These are phyloP conservation scores for Dendrophyllia cribrosa DNA, from an alignment of 64 coral and sea anemone species.

Conservation along the genomic window DNA sequence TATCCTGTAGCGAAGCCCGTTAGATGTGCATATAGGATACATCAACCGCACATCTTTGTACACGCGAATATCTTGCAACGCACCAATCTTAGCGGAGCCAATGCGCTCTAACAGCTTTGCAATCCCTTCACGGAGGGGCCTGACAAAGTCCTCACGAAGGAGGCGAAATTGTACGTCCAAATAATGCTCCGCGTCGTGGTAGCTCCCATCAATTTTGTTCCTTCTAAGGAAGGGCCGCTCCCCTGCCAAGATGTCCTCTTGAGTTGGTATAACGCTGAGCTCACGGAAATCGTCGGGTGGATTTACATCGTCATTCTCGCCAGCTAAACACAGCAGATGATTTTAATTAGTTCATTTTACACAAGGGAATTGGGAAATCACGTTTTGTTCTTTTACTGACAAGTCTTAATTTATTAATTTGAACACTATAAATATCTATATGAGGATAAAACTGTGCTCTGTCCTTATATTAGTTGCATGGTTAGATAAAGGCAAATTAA, in stretches of 20 bases:
- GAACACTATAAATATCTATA: too few species aligned
- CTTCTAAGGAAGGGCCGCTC: slow-evolving; percentile 55
- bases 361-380: too few species aligned
- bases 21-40: slow-evolving; percentile 50
- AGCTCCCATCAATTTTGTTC: slow-evolving; percentile 74
- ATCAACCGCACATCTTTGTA: slow-evolving; percentile 55
- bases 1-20: slow-evolving; percentile 56
- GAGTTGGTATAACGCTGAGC: slow-evolving; percentile 64
- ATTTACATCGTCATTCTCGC: slow-evolving; percentile 5
- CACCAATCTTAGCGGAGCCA: slow-evolving; percentile 6
- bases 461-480: too few species aligned
- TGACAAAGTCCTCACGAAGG: slow-evolving; percentile 78
- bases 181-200: slow-evolving; percentile 74
- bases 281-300: slow-evolving; percentile 79
- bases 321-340: background rate
- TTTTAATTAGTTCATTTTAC: too few species aligned
- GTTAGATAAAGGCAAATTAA: too few species aligned
- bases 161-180: slow-evolving; percentile 87
- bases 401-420: too few species aligned
- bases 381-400: too few species aligned
- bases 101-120: slow-evolving; percentile 26
- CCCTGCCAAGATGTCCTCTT: slow-evolving; percentile 55
- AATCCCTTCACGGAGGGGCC: slow-evolving; percentile 80
- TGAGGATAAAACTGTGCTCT: too few species aligned
- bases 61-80: slow-evolving; percentile 70